Evolutionary conservation across 23 tunicate species (phyloP).

Genomic region (Ascidia mentula): DNA sequence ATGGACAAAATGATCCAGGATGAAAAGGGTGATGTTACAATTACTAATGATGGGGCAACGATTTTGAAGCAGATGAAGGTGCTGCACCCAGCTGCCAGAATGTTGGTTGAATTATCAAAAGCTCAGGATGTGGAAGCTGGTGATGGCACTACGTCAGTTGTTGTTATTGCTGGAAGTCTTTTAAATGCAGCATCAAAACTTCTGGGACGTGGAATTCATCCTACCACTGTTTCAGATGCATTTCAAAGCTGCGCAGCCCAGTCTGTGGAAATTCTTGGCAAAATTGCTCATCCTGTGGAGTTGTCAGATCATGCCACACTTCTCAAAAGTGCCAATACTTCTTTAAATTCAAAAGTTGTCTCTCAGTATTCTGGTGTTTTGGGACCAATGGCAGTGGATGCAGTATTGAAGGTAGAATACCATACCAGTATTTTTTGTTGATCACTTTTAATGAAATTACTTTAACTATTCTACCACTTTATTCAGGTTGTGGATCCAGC

Average conservation of each 20-base stretch:
- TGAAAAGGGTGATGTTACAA: constrained; percentile 98
- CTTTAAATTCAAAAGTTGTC: constrained; percentile 96
- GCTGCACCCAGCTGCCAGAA: constrained; percentile 97
- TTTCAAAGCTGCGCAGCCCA: constrained; percentile 87
- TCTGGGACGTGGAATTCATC: constrained; percentile 86
- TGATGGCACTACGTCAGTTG: constrained; percentile 99
- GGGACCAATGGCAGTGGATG: constrained; percentile 91
- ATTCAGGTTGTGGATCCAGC: constrained; percentile 70
- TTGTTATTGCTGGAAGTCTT: constrained; percentile 90
- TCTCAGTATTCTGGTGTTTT: constrained; percentile 86
- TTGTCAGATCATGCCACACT: constrained; percentile 71
- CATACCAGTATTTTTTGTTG: not conserved
- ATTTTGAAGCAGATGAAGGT: constrained; percentile 98
- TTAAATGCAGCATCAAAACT: constrained; percentile 91
- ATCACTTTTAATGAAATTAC: not conserved
- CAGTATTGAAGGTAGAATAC: constrained; percentile 77
- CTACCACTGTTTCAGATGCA: constrained; percentile 92
- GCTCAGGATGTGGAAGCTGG: constrained; percentile 99
- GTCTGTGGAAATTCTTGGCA: constrained; percentile 73
- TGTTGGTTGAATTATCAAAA: constrained; percentile 96
- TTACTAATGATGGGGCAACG: constrained; percentile 99
- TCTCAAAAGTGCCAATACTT: constrained; percentile 89
- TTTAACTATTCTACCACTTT: not conserved
- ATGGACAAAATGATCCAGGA: constrained; percentile 99
- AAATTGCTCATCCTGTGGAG: constrained; percentile 77